These are phyloP conservation scores for Buphagus erythrorhynchus DNA, from an alignment of 2,797 vertebrate genomes.

Conservation along the genomic window DNA sequence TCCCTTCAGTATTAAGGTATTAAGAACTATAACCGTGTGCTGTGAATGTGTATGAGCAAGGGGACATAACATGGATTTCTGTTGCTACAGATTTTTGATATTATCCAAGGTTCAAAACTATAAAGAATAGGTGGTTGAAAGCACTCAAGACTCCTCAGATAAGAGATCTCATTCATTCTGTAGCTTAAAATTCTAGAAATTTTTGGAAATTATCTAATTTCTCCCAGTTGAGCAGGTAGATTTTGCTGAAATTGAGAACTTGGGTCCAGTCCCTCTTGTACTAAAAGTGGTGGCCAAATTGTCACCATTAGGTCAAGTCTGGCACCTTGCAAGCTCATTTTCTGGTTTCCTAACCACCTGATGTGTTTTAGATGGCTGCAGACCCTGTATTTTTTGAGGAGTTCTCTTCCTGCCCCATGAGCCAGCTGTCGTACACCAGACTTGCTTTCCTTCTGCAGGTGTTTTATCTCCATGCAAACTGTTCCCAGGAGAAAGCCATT, in stretches of 20 bases:
- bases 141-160: background rate
- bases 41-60: background rate
- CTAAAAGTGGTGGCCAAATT: background rate
- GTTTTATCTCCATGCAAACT: background rate
- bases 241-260: background rate
- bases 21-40: background rate
- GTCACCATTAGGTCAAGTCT: background rate
- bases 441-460: background rate
- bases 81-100: background rate
- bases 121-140: background rate
- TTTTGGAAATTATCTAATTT: background rate
- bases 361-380: background rate
- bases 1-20: background rate
- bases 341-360: background rate
- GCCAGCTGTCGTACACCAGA: background rate
- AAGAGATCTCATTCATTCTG: background rate
- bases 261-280: background rate
- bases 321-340: background rate
- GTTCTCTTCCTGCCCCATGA: background rate
- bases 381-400: background rate
- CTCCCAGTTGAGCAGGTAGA: fast-evolving
- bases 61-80: background rate
- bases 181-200: background rate
- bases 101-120: background rate
- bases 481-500: background rate